phyloP scores from a whole-genome alignment of 2,888 invertebrate species.

The Acanthopleura granulata region DNA sequence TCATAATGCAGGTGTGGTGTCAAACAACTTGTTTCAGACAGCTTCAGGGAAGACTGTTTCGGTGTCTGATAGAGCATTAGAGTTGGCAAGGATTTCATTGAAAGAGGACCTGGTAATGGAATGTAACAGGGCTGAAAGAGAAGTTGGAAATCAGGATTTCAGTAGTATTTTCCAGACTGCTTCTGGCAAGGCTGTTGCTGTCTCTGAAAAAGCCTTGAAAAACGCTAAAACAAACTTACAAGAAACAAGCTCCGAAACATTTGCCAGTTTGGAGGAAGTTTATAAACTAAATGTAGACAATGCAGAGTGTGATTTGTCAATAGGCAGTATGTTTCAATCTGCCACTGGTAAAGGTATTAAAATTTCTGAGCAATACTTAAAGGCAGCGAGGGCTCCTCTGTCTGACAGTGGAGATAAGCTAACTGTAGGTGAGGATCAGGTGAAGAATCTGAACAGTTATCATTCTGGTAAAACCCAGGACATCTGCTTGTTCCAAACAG shows the following conservation, averaged over 20 bases:
- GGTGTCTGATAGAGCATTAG: conserved; percentile 34
- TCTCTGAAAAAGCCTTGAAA: conserved; percentile 30
- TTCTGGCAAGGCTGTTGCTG: conserved; percentile 38
- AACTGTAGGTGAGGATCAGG: not conserved
- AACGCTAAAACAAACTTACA: not conserved
- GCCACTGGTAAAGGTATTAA: conserved; percentile 42
- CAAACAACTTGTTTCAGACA: conserved; percentile 24
- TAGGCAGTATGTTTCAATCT: conserved; percentile 24
- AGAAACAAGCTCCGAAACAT: no score
- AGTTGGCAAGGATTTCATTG: not conserved
- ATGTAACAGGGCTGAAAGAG: not conserved
- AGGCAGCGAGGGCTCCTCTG: not conserved
- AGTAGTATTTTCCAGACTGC: conserved; percentile 32
- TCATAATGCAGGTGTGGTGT: no score
- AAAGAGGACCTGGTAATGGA: not conserved
- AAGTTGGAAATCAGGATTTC: not conserved
- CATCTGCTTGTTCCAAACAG: conserved; percentile 25
- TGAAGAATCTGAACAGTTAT: not conserved
- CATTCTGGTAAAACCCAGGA: not conserved
- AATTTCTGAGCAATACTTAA: conserved; percentile 33
- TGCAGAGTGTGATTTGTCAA: not conserved
- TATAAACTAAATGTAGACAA: no score
- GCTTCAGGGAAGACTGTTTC: conserved; percentile 41
- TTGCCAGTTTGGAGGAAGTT: no score
- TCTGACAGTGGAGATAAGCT: not conserved